Conservation (phyloP, 2,888 invertebrate species). For the Phrixothrix hirtus region DNA sequence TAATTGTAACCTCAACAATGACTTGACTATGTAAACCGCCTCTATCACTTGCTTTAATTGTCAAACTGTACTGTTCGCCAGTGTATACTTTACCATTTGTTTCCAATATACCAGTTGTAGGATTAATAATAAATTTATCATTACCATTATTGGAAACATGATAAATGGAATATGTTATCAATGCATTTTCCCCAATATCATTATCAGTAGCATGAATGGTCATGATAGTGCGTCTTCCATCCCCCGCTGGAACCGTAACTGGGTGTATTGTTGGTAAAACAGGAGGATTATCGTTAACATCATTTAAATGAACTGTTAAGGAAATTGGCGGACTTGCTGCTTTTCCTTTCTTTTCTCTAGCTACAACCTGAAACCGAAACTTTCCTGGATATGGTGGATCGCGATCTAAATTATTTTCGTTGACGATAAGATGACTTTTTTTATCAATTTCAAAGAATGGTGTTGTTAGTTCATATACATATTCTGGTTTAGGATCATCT, state of each 20-base stretch:
- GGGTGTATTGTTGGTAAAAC: conserved; percentile 79
- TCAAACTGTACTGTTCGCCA: conserved; percentile 87
- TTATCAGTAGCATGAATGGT: conserved; percentile 76
- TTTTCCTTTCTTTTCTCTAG: conserved; percentile 75
- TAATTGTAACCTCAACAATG: conserved; percentile 82
- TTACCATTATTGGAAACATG: conserved; percentile 90
- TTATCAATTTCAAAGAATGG: conserved; percentile 78
- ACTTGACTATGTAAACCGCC: conserved; percentile 82
- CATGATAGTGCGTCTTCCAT: conserved; percentile 47
- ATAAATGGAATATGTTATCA: conserved; percentile 80
- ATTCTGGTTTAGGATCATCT: conserved; percentile 77
- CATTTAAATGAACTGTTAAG: conserved; percentile 74
- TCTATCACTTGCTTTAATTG: conserved; percentile 79
- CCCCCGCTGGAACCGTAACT: conserved; percentile 75
- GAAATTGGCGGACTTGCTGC: conserved; percentile 84
- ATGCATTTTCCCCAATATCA: conserved; percentile 83
- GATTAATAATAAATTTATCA: conserved; percentile 83
- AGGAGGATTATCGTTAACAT: conserved; percentile 88
- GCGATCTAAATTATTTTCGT: conserved; percentile 81
- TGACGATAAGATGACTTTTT: conserved; percentile 74
- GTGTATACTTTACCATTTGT: conserved; percentile 80
- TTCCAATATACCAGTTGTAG: conserved; percentile 73
- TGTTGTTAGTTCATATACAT: conserved; percentile 83
- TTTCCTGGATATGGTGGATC: conserved; percentile 84
- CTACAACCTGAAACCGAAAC: conserved; percentile 87